Percentiles rank a stretch among this genome's conserved stretches.
These are phyloP conservation scores for Sebastes vulpes DNA, from an alignment of 2,797 vertebrate genomes.

Conservation along the genomic window DNA sequence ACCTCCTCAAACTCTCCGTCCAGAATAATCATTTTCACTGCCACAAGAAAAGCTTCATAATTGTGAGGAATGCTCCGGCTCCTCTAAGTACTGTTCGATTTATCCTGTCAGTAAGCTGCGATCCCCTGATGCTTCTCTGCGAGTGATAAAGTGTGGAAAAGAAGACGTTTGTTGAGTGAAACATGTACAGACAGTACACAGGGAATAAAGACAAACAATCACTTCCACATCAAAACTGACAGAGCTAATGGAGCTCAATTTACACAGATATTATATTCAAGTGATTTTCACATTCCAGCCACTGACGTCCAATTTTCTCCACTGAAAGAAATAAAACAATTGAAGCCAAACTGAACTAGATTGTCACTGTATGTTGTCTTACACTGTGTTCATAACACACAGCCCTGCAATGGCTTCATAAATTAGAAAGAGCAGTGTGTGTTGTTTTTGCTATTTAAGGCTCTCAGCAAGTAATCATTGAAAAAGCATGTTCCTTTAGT, in stretches of 20 bases:
- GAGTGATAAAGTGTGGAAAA: conserved; percentile 36
- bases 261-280: conserved; percentile 20
- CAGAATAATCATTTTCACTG: conserved; percentile 74
- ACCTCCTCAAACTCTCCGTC: conserved; percentile 57
- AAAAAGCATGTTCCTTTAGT: conserved; percentile 54
- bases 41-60: conserved; percentile 67
- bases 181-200: conserved; percentile 11
- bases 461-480: conserved; percentile 26
- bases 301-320: conserved; percentile 8
- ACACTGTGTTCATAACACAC: background rate
- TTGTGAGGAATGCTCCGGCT: conserved; percentile 67
- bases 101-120: conserved; percentile 59
- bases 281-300: conserved; percentile 30
- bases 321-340: conserved; percentile 2
- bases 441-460: conserved; percentile 67
- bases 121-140: conserved; percentile 33
- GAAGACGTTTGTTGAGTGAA: conserved; percentile 42
- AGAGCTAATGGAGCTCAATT: conserved; percentile 27
- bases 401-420: background rate
- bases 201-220: conserved; percentile 27
- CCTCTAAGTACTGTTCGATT: conserved; percentile 56
- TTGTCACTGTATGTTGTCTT: background rate
- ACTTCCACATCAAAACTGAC: conserved; percentile 32
- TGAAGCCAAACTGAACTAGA: background rate
- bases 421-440: conserved; percentile 4